Percentiles rank a stretch among this genome's conserved stretches.
Evolutionary conservation across 2,797 vertebrate species (phyloP).

Genomic region (Vipera ursinii): DNA sequence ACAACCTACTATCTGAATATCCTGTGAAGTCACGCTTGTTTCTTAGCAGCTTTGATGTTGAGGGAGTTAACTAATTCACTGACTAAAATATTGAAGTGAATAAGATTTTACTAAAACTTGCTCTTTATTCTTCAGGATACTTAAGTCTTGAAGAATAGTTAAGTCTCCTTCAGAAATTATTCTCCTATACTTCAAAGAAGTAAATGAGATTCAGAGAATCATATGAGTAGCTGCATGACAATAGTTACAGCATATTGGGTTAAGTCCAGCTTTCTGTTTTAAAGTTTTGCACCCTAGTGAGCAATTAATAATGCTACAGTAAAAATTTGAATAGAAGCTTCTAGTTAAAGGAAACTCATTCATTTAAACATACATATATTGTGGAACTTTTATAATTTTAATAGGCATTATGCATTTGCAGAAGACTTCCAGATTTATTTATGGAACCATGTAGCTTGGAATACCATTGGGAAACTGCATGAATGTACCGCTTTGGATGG

Average conservation of each 20-base stretch:
- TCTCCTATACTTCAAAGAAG: not conserved
- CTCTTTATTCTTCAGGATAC: not conserved
- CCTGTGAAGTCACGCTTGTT: not conserved
- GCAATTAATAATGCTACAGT: not conserved
- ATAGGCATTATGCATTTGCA: not conserved
- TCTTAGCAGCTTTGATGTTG: not conserved
- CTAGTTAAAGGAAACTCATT: not conserved
- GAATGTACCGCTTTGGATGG: not conserved
- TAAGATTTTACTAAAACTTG: not conserved
- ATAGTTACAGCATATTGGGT: not conserved
- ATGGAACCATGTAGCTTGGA: not conserved
- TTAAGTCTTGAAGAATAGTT: not conserved
- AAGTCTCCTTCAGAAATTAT: not conserved
- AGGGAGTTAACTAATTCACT: not conserved
- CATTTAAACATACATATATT: not conserved
- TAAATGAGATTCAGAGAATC: not conserved
- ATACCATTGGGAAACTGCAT: not conserved
- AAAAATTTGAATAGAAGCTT: not conserved
- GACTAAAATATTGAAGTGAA: not conserved
- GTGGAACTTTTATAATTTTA: not conserved
- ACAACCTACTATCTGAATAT: not conserved
- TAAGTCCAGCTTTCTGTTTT: not conserved
- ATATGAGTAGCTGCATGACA: not conserved
- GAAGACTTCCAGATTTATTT: not conserved
- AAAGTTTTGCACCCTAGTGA: not conserved